These are phyloP conservation scores for Apis laboriosa DNA, from an alignment of 1,140 invertebrate genomes.

Conservation along the genomic window DNA sequence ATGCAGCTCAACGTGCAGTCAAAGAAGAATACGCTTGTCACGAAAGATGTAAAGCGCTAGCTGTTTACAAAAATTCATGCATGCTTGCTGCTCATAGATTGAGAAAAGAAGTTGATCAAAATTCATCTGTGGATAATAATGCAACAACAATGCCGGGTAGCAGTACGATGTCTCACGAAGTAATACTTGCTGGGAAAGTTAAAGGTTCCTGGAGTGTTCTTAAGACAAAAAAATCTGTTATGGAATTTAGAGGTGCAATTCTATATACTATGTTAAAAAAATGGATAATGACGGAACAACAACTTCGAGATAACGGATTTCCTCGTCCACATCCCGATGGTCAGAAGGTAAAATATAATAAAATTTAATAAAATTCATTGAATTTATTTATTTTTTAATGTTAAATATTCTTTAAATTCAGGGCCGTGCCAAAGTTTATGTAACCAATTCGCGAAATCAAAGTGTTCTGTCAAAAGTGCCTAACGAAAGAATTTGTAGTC, in stretches of 20 bases:
- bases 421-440: slow-evolving; percentile 82
- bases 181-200: slow-evolving; percentile 85
- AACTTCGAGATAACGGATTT: slow-evolving; percentile 92
- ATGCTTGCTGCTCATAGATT: slow-evolving; percentile 89
- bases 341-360: slow-evolving; percentile 63
- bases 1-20: slow-evolving; percentile 84
- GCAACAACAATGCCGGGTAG: slow-evolving; percentile 65
- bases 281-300: slow-evolving; percentile 87
- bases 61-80: slow-evolving; percentile 92
- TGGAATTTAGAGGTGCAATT: slow-evolving; percentile 79
- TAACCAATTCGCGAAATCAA: slow-evolving; percentile 83
- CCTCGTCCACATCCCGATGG: slow-evolving; percentile 85
- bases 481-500: slow-evolving; percentile 89
- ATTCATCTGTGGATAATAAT: slow-evolving; percentile 72
- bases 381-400: background rate
- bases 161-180: slow-evolving; percentile 84
- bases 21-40: slow-evolving; percentile 90
- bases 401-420: slow-evolving; percentile 63
- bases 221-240: slow-evolving; percentile 79
- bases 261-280: slow-evolving; percentile 75
- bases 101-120: slow-evolving; percentile 84
- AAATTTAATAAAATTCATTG: background rate
- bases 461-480: slow-evolving; percentile 83
- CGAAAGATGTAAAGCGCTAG: slow-evolving; percentile 88
- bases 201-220: slow-evolving; percentile 88